phyloP scores from a whole-genome alignment of 1,140 invertebrate genomes.

The Drosophila tani region DNA sequence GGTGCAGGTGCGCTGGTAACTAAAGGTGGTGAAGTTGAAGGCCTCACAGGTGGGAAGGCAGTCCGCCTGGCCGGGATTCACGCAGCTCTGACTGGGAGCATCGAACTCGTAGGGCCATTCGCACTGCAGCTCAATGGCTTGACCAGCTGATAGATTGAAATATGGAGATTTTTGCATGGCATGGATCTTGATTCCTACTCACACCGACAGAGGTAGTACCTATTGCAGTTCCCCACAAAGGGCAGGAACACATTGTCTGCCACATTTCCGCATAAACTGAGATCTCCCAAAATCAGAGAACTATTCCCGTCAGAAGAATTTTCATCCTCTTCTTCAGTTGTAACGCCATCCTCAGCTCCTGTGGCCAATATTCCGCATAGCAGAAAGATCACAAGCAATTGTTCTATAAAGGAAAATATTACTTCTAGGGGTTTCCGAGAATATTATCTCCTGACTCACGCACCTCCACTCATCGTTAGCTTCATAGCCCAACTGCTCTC shows the following conservation, averaged over 20 bases:
- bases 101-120: slow-evolving; percentile 45
- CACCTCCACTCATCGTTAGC: slow-evolving; percentile 36
- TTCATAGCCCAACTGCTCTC: slow-evolving; percentile 13
- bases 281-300: slow-evolving; percentile 34
- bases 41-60: slow-evolving; percentile 50
- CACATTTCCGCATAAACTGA: slow-evolving; percentile 58
- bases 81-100: slow-evolving; percentile 59
- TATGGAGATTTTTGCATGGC: too few species aligned
- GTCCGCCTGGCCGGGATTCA: not conserved
- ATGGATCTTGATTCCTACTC: not conserved
- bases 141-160: slow-evolving; percentile 31
- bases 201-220: slow-evolving; percentile 67
- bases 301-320: not conserved
- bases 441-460: not conserved
- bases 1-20: slow-evolving; percentile 75
- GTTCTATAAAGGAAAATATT: not conserved
- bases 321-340: not conserved
- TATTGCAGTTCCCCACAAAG: slow-evolving; percentile 62
- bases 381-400: not conserved
- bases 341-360: not conserved
- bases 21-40: slow-evolving; percentile 44
- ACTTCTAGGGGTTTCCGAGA: not conserved
- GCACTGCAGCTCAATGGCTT: slow-evolving; percentile 48
- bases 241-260: slow-evolving; percentile 61
- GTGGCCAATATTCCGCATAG: not conserved